phyloP scores from a whole-genome alignment of 2,113 vertebrate species.

The Grallaria varia region DNA sequence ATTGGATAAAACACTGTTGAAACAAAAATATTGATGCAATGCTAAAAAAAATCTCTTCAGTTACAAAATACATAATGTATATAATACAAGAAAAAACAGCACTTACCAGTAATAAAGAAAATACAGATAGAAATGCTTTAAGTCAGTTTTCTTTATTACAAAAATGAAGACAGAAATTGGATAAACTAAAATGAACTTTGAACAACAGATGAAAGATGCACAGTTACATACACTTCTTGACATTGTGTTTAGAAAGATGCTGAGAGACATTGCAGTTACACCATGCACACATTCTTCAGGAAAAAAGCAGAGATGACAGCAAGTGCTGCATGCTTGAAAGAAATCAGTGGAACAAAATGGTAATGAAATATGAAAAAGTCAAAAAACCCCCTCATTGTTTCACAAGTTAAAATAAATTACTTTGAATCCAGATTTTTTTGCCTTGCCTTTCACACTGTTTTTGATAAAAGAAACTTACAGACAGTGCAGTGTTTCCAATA shows the following conservation, averaged over 20 bases:
- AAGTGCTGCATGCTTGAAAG: background rate
- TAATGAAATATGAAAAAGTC: background rate
- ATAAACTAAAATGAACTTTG: constrained; percentile 44
- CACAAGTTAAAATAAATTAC: background rate
- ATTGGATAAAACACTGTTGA: background rate
- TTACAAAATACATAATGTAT: background rate
- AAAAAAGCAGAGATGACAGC: constrained; percentile 43
- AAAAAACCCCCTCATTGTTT: background rate
- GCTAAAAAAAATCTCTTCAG: background rate
- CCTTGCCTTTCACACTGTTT: background rate
- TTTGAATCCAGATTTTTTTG: background rate
- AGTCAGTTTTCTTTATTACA: constrained; percentile 77
- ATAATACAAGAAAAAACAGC: background rate
- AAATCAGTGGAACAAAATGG: background rate
- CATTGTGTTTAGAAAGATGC: constrained; percentile 49
- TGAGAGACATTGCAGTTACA: constrained; percentile 41
- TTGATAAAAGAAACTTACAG: background rate
- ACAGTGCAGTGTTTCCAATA: background rate
- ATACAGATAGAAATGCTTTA: constrained; percentile 64
- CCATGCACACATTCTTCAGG: background rate
- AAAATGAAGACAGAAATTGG: constrained; percentile 66
- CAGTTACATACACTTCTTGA: constrained; percentile 60
- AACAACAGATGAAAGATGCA: constrained; percentile 67
- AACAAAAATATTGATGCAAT: background rate
- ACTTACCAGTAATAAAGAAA: constrained; percentile 71